phyloP scores from a whole-genome alignment of 2,888 invertebrate genomes.

The Physocephala rufipes region DNA sequence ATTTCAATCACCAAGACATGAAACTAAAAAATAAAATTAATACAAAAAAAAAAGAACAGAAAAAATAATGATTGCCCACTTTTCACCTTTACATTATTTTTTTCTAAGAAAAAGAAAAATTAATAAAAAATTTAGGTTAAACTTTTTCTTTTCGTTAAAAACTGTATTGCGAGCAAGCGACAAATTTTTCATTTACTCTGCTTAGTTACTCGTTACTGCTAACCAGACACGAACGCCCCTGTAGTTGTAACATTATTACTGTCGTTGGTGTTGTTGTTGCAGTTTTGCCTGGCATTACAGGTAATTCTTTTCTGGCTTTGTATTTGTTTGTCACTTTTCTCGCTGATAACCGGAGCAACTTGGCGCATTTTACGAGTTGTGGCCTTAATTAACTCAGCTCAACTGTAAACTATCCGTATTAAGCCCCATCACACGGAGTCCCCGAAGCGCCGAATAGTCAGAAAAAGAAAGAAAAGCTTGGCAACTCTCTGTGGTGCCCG shows the following conservation, averaged over 20 bases:
- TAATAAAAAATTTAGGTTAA: no score
- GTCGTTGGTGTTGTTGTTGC: conserved; percentile 15
- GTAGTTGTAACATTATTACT: not conserved
- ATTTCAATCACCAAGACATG: no score
- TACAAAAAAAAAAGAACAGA: no score
- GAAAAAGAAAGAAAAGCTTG: not conserved
- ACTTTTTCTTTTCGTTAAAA: no score
- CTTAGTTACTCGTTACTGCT: not conserved
- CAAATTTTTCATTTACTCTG: not conserved
- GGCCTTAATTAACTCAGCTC: conserved; percentile 11
- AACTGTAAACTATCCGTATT: conserved; percentile 15
- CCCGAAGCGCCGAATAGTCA: not conserved
- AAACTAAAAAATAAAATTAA: no score
- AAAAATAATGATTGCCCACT: no score
- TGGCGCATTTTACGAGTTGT: conserved; percentile 16
- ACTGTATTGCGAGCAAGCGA: not conserved
- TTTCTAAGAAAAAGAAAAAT: no score
- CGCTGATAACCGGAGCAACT: not conserved
- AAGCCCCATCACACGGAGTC: conserved; percentile 1
- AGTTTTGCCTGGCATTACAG: not conserved
- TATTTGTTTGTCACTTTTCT: not conserved
- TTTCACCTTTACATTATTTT: no score
- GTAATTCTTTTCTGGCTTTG: not conserved
- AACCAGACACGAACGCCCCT: no score
- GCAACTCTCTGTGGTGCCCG: no score